Percentiles rank a stretch among this genome's conserved stretches.
Conservation (phyloP, 2,797 vertebrate species). For the Furcifer pardalis region DNA sequence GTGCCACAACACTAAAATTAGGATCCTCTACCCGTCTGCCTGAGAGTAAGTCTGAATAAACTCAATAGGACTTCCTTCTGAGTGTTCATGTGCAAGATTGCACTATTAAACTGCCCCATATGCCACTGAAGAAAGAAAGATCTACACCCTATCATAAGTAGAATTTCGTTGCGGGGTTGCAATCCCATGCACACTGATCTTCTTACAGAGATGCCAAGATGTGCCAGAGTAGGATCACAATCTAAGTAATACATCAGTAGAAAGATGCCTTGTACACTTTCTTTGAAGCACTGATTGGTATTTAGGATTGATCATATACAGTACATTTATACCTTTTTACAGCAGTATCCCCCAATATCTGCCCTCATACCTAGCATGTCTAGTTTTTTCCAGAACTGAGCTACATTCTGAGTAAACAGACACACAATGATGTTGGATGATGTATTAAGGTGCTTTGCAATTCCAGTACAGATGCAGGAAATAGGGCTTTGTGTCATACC, state of each 20-base stretch:
- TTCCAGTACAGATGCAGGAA: background rate
- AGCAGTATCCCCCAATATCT: background rate
- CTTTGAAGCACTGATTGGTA: background rate
- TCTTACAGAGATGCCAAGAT: no score
- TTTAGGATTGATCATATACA: background rate
- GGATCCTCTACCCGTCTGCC: no score
- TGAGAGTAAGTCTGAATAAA: background rate
- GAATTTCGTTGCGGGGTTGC: background rate
- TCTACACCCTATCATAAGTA: no score
- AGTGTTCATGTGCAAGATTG: background rate
- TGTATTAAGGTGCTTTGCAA: no score
- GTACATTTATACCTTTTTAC: no score
- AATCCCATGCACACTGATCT: background rate
- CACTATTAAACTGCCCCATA: no score
- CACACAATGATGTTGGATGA: background rate
- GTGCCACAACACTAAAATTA: background rate
- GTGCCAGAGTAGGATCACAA: background rate
- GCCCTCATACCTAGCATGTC: background rate
- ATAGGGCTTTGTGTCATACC: fast-evolving
- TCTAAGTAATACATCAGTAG: background rate
- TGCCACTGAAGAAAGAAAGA: no score
- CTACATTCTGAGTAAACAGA: background rate
- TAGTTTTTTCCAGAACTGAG: background rate
- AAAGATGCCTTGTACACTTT: background rate
- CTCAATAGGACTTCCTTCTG: background rate